Base-by-base conservation (phyloP, 2,797 vertebrate species). In the Sebastes elongatus region DNA sequence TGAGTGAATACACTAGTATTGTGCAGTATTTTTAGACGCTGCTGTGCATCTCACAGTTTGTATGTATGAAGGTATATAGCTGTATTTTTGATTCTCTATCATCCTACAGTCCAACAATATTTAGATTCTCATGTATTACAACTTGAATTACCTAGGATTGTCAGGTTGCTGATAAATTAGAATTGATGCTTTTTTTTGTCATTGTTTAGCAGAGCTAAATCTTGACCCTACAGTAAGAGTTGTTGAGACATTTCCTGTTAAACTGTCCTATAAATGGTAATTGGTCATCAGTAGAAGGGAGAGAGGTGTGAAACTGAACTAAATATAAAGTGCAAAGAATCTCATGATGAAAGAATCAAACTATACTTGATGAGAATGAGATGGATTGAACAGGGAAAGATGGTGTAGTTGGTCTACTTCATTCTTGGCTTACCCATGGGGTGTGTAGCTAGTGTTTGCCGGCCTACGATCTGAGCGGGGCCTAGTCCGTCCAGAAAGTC, bases 401-500 rank as follows among this genome's bases (percentile, higher is more conserved):
- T n/a, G 7, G 10, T 10, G 13, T 35, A 49, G 22, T 30, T 28
- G 8, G 27, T 67, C 18, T 42, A 10, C 23, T 28, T 59, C 35
- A 8, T 6, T 63, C 16, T 22, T 55, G 33, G 90, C 97, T 97
- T 93, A 99, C 98, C 98, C 98, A 99, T 99, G 6, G 98, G 94
- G 0, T 97, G 98, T 2, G 98, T 99, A 18, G 98, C 98, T 93
- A 99, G 93, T 0, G 98, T 99, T 92, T 99, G 98, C 79, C 98
- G 96, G 56, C 98, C 98, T 76, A 99, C 98, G 4, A 99, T 97
- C 95, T 99, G 98, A 62, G 98, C 98, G 0, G 98, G 98, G 30
- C 98, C 98, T 62, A 99, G 95, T 68, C 98, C 98, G 56, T 99
- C 98, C 75, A 99, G 95, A 83, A 99, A 99, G 90, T 99, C 97